Conservation (phyloP, 2,113 vertebrate species). For the Paradisaea rubra region DNA sequence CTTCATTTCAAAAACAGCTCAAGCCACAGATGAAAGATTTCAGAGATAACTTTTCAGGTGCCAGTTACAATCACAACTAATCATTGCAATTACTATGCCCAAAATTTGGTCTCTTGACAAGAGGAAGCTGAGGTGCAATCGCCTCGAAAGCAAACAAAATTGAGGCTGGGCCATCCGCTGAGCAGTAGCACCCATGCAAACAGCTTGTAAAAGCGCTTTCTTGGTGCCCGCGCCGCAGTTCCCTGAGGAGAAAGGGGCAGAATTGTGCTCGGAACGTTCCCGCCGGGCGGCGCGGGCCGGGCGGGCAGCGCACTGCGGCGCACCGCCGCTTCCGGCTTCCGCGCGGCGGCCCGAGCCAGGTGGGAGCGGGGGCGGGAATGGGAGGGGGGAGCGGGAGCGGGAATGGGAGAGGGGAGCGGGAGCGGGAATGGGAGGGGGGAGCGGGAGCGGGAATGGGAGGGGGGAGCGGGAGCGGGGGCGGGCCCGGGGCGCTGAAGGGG, state of each 20-base stretch:
- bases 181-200: rapidly evolving
- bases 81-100: background rate
- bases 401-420: no score
- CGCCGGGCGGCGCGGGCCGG: background rate
- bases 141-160: rapidly evolving
- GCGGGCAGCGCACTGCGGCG: background rate
- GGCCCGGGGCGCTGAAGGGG: background rate
- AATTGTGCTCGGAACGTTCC: background rate
- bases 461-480: no score
- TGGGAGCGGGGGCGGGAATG: background rate
- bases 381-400: no score
- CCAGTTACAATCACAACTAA: background rate
- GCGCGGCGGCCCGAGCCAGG: background rate
- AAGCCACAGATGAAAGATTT: background rate
- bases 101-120: background rate
- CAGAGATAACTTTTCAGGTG: background rate
- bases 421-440: rapidly evolving
- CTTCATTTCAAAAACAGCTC: background rate
- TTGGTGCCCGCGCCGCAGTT: rapidly evolving
- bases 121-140: background rate
- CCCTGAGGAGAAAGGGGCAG: rapidly evolving
- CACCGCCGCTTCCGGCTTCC: constrained; percentile 1
- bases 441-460: no score
- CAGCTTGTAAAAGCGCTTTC: rapidly evolving
- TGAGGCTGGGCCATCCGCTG: rapidly evolving